phyloP scores from a whole-genome alignment of 2,113 vertebrate genomes.

The Numida meleagris region DNA sequence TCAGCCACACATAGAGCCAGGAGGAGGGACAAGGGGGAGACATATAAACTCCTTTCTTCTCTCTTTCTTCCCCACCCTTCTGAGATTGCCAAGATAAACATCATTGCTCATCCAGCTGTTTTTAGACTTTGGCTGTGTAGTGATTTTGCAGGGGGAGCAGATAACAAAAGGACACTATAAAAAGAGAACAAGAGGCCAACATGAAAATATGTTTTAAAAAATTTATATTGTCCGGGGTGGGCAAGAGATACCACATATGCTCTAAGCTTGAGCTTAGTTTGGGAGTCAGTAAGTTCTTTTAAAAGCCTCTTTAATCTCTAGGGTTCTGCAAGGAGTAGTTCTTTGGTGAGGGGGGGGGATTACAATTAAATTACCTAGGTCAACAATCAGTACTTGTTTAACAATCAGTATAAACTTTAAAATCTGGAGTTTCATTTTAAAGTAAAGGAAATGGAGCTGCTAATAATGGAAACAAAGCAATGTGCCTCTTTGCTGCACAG shows the following conservation, averaged over 20 bases:
- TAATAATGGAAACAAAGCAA: neutral
- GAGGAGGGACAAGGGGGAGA: neutral
- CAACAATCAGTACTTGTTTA: neutral
- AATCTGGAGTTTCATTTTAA: constrained; percentile 3
- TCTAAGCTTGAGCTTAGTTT: neutral
- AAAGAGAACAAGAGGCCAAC: neutral
- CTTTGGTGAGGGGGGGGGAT: neutral
- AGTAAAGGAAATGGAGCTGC: neutral
- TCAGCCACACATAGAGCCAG: neutral
- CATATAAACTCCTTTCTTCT: neutral
- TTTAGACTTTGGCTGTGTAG: neutral
- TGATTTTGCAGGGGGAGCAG: neutral
- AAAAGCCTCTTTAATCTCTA: constrained; percentile 1
- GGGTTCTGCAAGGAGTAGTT: neutral
- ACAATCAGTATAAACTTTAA: neutral
- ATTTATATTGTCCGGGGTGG: neutral
- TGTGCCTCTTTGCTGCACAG: neutral
- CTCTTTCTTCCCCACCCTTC: constrained; percentile 19
- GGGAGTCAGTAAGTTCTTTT: neutral
- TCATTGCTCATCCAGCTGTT: neutral
- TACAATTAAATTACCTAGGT: constrained; percentile 25
- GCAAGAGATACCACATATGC: neutral
- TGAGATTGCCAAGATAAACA: constrained; percentile 16
- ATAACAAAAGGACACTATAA: neutral
- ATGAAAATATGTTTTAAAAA: neutral